Evolutionary conservation across 2,113 vertebrate species (phyloP).

Genomic region (Dipodomys spectabilis): DNA sequence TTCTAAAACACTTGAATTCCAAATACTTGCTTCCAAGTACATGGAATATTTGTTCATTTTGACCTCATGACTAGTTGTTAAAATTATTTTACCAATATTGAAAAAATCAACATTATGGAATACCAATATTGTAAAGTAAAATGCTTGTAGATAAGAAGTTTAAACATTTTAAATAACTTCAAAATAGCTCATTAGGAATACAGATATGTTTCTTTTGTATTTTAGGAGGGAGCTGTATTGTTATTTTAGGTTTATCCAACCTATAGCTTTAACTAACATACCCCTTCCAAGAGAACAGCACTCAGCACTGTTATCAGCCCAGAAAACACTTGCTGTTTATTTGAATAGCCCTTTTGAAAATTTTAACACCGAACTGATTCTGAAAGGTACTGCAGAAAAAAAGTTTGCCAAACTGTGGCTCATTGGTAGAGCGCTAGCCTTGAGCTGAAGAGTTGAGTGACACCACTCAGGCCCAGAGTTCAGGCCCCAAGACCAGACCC

Average conservation of each 20-base stretch:
- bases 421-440: no score
- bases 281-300: not conserved
- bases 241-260: not conserved
- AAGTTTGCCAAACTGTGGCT: not conserved
- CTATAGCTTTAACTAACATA: not conserved
- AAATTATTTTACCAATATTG: not conserved
- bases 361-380: not conserved
- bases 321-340: not conserved
- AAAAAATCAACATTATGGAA: not conserved
- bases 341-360: not conserved
- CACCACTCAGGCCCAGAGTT: no score
- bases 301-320: not conserved
- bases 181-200: conserved; percentile 38
- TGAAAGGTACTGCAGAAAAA: not conserved
- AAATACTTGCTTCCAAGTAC: no score
- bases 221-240: not conserved
- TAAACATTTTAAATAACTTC: conserved; percentile 34
- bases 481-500: no score
- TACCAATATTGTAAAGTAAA: not conserved
- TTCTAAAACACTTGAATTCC: not conserved
- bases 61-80: not conserved
- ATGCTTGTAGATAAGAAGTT: not conserved
- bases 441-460: no score
- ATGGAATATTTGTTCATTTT: not conserved
- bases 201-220: not conserved